Conservation (phyloP, 1,140 invertebrate genomes). For the Frieseomelitta varia region DNA sequence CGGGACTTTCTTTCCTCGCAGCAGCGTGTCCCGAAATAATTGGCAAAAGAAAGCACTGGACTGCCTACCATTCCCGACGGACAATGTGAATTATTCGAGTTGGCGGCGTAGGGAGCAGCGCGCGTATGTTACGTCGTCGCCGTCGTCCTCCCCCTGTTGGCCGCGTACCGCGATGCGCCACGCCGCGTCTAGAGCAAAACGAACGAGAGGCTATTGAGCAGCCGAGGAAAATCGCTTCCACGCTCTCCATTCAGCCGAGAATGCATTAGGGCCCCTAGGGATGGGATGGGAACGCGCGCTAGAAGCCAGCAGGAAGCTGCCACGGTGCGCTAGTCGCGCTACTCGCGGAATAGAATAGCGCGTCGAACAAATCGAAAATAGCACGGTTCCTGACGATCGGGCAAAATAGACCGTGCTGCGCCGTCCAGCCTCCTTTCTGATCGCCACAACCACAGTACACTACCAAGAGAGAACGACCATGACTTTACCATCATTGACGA, state of each 20-base stretch:
- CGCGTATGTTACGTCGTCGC: conserved; percentile 62
- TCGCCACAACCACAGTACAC: background rate
- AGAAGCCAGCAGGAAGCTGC: conserved; percentile 31
- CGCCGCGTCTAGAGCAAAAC: conserved; percentile 48
- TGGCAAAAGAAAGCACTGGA: conserved; percentile 80
- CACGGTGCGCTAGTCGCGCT: conserved; percentile 7
- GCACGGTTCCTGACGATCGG: conserved; percentile 44
- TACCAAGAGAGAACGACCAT: conserved; percentile 12
- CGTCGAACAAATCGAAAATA: conserved; percentile 48
- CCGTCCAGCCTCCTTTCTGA: background rate
- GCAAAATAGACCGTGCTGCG: conserved; percentile 21
- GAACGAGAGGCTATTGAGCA: conserved; percentile 56
- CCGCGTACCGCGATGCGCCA: conserved; percentile 35
- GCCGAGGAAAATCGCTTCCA: conserved; percentile 44
- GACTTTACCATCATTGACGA: conserved; percentile 14
- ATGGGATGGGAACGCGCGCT: conserved; percentile 7
- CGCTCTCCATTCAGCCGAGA: conserved; percentile 59
- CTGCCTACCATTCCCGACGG: conserved; percentile 78
- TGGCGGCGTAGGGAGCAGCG: conserved; percentile 75
- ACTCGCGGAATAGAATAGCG: conserved; percentile 29
- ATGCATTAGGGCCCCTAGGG: conserved; percentile 26
- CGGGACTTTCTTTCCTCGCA: conserved; percentile 79
- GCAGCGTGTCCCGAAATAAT: conserved; percentile 81
- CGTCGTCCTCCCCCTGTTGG: conserved; percentile 49
- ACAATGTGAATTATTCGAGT: conserved; percentile 83